phyloP scores from a whole-genome alignment of 2,797 vertebrate species.

The Champsocephalus esox region DNA sequence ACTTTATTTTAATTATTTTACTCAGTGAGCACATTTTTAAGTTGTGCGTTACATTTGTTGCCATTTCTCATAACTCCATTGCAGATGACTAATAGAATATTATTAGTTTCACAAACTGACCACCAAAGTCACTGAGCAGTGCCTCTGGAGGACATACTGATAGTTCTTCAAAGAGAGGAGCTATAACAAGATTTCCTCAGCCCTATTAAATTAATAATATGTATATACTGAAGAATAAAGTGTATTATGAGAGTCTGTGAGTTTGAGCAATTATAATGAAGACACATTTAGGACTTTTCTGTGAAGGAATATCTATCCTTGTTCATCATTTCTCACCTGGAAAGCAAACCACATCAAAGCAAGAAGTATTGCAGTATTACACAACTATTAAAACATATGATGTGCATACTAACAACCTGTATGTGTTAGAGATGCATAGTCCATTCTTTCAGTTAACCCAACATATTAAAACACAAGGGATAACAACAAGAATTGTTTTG shows the following conservation, averaged over 20 bases:
- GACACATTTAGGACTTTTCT: not conserved
- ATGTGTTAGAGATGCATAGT: slow-evolving; percentile 21
- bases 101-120: not conserved
- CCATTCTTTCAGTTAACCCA: slow-evolving; percentile 30
- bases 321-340: slow-evolving; percentile 21
- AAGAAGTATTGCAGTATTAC: not conserved
- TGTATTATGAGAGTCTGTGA: not conserved
- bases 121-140: not conserved
- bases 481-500: too few relatives aligned
- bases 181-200: not conserved
- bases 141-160: not conserved
- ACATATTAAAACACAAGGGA: not conserved
- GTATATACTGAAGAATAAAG: not conserved
- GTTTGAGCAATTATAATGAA: not conserved
- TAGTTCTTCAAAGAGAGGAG: not conserved
- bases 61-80: not conserved
- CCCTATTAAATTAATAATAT: not conserved
- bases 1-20: slow-evolving; percentile 3
- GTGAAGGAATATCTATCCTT: not conserved
- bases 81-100: slow-evolving; percentile 8
- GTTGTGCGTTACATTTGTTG: not conserved
- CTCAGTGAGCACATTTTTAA: not conserved
- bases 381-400: not conserved
- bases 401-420: not conserved
- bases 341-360: slow-evolving; percentile 27